Evolutionary conservation across 1,140 invertebrate species (phyloP).

Genomic region (Phortica variegata): DNA sequence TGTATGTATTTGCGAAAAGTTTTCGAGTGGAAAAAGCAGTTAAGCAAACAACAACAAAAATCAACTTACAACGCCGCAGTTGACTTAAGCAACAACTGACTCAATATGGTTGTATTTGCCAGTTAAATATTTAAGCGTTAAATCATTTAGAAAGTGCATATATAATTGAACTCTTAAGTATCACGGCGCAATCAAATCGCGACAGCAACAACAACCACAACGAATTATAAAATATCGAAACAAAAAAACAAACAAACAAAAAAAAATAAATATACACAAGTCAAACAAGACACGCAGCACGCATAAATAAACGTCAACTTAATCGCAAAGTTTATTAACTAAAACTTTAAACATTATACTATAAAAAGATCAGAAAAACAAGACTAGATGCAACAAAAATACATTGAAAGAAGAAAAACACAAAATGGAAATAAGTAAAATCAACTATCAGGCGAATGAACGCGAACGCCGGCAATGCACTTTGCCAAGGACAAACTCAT

Average conservation of each 20-base stretch:
- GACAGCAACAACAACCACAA: conserved; percentile 21
- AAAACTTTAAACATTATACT: conserved; percentile 25
- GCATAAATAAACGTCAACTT: too few species aligned
- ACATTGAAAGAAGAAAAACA: neutral
- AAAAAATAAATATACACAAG: conserved; percentile 23
- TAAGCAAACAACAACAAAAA: too few species aligned
- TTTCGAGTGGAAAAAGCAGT: too few species aligned
- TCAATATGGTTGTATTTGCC: too few species aligned
- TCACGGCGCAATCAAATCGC: neutral
- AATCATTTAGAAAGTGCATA: conserved; percentile 46
- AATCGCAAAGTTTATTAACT: too few species aligned
- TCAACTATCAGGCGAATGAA: conserved; percentile 20
- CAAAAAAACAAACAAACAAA: neutral
- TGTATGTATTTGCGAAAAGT: too few species aligned
- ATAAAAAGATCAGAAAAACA: conserved; percentile 25
- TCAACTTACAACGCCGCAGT: too few species aligned
- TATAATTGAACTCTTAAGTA: conserved; percentile 33
- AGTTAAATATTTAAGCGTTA: too few species aligned
- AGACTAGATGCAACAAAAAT: too few species aligned
- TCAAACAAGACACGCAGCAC: conserved; percentile 28
- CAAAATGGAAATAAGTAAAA: neutral
- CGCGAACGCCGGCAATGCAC: conserved; percentile 45
- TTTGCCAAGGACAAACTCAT: conserved; percentile 56
- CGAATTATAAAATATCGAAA: neutral
- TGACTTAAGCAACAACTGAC: too few species aligned